A percentile compares a stretch with the other conserved stretches of the same genome.
These are phyloP conservation scores for Bos taurus DNA, from an alignment of 2,113 vertebrate species.

Conservation along the genomic window ARS-UCD2.0 NC_037328.1:60325501-60326000, in stretches of 20 bases:
- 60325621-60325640: conserved; percentile 45
- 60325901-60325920: neutral
- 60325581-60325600: conserved; percentile 23
- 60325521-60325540: conserved; percentile 27
- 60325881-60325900: neutral
- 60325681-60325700: conserved; percentile 44
- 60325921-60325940: neutral
- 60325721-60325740: conserved; percentile 53
- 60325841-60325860: neutral
- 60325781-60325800: conserved; percentile 34
- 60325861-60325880: neutral
- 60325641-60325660: conserved; percentile 29
- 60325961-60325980: neutral
- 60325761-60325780: conserved; percentile 49
- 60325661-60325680: neutral
- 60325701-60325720: conserved; percentile 14
- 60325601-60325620: neutral
- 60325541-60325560: conserved; percentile 35
- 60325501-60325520: neutral
- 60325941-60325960: neutral
- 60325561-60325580: conserved; percentile 35
- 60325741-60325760: conserved; percentile 62
- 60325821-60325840: neutral
- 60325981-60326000: neutral
- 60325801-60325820: neutral